phyloP scores from a whole-genome alignment of 2,888 invertebrate genomes.

The Zeuzera pyrina region DNA sequence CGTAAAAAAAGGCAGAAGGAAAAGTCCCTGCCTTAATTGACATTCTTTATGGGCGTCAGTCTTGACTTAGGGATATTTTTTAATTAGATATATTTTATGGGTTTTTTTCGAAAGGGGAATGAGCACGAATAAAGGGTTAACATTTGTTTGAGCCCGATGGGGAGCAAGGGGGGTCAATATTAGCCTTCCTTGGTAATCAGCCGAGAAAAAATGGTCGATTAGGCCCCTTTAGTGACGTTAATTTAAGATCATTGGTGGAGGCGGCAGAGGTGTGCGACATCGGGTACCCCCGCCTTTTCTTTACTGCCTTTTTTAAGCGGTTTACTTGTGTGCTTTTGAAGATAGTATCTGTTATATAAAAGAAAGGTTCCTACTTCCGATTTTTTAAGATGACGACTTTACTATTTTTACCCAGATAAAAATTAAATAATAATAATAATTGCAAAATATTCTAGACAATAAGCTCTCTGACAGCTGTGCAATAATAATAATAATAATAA shows the following conservation, averaged over 20 bases:
- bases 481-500: too few species aligned
- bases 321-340: too few species aligned
- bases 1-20: constrained; percentile 40
- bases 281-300: not conserved
- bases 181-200: constrained; percentile 70
- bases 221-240: constrained; percentile 60
- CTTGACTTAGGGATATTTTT: constrained; percentile 73
- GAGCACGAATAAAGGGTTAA: constrained; percentile 65
- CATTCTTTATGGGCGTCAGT: constrained; percentile 74
- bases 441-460: too few species aligned
- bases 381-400: too few species aligned
- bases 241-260: constrained; percentile 65
- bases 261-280: constrained; percentile 24
- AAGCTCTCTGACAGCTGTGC: too few species aligned
- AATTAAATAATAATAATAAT: too few species aligned
- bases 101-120: constrained; percentile 66
- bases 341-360: too few species aligned
- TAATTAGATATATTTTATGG: constrained; percentile 76
- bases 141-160: constrained; percentile 70
- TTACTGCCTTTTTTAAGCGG: not conserved
- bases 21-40: constrained; percentile 68
- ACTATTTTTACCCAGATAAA: too few species aligned
- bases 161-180: constrained; percentile 60
- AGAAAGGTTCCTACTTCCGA: too few species aligned
- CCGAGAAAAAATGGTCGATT: constrained; percentile 70